These are phyloP conservation scores for Osmerus mordax DNA, from an alignment of 2,113 vertebrate genomes.

Conservation along the genomic window DNA sequence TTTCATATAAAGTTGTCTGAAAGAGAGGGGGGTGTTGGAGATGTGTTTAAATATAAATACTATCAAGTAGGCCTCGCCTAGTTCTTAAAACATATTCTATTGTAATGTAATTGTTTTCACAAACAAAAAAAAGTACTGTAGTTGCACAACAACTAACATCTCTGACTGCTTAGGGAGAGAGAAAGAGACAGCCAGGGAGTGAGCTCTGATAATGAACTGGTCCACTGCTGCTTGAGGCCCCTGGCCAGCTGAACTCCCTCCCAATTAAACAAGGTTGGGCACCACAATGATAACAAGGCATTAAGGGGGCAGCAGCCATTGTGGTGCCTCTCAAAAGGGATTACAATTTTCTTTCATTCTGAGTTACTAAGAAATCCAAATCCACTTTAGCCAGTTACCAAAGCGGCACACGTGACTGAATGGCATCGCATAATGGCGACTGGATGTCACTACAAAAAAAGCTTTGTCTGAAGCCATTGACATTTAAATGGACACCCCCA, in stretches of 20 bases:
- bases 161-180: neutral
- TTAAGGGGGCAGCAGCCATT: constrained; percentile 23
- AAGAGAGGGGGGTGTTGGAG: no score
- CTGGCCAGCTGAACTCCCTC: constrained; percentile 7
- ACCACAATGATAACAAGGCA: constrained; percentile 24
- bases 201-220: constrained; percentile 5
- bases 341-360: constrained; percentile 32
- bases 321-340: constrained; percentile 26
- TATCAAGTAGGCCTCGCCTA: no score
- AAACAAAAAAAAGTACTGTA: no score
- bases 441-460: constrained; percentile 12
- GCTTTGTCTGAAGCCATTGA: constrained; percentile 23
- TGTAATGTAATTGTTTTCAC: no score
- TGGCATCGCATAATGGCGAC: constrained; percentile 2
- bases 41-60: no score
- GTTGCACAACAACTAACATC: no score
- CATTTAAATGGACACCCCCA: constrained; percentile 18
- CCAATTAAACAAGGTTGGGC: constrained; percentile 35
- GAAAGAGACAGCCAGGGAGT: neutral
- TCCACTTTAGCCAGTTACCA: constrained; percentile 30
- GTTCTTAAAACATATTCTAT: no score
- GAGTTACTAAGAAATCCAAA: constrained; percentile 34
- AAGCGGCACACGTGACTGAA: constrained; percentile 19
- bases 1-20: no score
- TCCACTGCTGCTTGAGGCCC: neutral